Evolutionary conservation across 2,888 invertebrate genomes (phyloP), one percentile per base, ranked within the genome.

Genomic region (Cynaeus angustus): DNA sequence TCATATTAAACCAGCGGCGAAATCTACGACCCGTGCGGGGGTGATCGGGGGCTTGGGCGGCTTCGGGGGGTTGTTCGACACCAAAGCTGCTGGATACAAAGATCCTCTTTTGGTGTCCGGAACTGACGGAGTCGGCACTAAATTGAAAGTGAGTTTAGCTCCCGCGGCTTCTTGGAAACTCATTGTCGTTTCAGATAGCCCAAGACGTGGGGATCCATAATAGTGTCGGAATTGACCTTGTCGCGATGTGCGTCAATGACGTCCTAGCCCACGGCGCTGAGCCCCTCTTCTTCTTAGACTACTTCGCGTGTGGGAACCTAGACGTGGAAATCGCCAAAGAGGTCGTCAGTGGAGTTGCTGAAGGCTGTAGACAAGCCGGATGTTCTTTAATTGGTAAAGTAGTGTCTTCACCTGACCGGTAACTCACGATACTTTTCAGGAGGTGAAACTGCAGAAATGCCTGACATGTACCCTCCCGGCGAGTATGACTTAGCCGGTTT

Each of bases 181-280:
- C n/a, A n/a, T 28, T 43, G 2, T 45, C 10, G 9, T 26, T 87
- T 85, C 83, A 95, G 95, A 90, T 98, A 76, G 96, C 98, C 0
- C 91, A 96, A 81, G 89, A 89, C 68, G 90, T 91, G 81, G 88
- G 90, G 10, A 89, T 92, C 64, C 97, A 96, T 84, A 89, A 92
- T 78, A 92, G 93, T 0, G 90, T 99, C 62, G 99, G 99, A 0
- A 93, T 95, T 77, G 99, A 99, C 85, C 87, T 99, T 30, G 97
- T 99, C 1, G 99, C 98, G 3, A 98, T 98, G 97, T 98, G 98
- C 82, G 98, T 96, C 48, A 99, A 99, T 86, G 98, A 99, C 84
- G 91, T 99, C 58, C 86, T 99, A 53, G 97, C 97, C 75, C 94
- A 97, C 71, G 98, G 98, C 46, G 99, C 98, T 0, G 96, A 97